Percentiles rank a stretch among this genome's conserved stretches.
Conservation (phyloP, 1,140 invertebrate genomes). For the Scylla paramamosain region DNA sequence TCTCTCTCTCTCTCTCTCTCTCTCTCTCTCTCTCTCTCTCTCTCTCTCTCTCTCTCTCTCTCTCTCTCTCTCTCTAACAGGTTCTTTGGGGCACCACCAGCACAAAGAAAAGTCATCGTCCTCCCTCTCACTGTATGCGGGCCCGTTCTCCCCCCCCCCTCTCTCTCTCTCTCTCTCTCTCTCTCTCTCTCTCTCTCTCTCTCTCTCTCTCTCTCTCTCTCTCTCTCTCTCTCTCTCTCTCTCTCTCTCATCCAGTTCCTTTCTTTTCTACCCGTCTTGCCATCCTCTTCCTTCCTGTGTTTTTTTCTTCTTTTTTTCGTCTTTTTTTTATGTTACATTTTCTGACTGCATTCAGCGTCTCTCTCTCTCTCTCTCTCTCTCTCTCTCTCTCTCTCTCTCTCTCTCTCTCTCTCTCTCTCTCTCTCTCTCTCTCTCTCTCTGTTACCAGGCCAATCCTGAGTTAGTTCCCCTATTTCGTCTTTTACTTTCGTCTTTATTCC, state of each 20-base stretch:
- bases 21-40: neutral
- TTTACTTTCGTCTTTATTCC: neutral
- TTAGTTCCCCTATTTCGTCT: neutral
- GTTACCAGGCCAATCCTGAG: neutral
- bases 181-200: neutral
- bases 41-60: neutral
- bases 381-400: too few species aligned
- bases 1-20: conserved; percentile 39
- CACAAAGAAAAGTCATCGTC: conserved; percentile 61
- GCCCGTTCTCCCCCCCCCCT: neutral
- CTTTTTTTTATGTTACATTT: neutral
- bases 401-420: too few species aligned
- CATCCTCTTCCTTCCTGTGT: neutral
- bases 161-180: neutral
- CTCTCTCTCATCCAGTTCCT: neutral
- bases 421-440: too few species aligned
- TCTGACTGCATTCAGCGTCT: too few species aligned
- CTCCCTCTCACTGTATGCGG: conserved; percentile 29
- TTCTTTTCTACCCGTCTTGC: neutral
- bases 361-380: too few species aligned
- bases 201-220: neutral
- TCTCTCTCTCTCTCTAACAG: neutral
- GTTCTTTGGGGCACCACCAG: conserved; percentile 29
- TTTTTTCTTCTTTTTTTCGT: neutral
- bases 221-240: neutral